A percentile compares a stretch with the other conserved stretches of the same genome.
Evolutionary conservation across 2,113 vertebrate genomes (phyloP).

Genomic region (Equus przewalskii): DNA sequence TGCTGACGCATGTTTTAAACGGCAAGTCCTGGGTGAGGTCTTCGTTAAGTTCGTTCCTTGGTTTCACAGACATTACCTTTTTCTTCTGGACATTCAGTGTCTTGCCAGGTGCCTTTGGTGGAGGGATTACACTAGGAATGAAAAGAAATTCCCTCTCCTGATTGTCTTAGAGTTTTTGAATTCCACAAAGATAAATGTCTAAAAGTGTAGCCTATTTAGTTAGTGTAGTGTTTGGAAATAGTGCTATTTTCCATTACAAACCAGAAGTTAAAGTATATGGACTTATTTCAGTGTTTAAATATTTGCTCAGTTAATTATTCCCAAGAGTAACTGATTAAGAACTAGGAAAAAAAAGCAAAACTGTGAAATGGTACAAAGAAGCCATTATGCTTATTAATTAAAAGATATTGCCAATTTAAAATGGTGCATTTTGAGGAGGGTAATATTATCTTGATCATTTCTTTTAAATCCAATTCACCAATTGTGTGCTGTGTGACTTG

Average conservation of each 20-base stretch:
- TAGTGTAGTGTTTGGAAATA: background rate
- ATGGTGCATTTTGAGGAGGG: background rate
- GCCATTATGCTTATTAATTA: background rate
- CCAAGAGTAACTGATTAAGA: background rate
- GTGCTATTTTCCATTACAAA: background rate
- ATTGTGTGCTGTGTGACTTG: background rate
- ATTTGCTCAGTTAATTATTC: background rate
- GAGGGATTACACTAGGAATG: background rate
- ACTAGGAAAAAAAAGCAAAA: too few species aligned
- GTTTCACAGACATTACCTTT: background rate
- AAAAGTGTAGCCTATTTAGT: background rate
- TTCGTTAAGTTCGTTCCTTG: background rate
- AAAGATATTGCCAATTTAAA: background rate
- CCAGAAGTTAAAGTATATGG: background rate
- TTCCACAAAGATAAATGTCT: background rate
- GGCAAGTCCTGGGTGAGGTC: background rate
- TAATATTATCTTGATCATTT: background rate
- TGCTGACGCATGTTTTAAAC: background rate
- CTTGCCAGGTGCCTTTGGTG: background rate
- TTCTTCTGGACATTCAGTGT: background rate
- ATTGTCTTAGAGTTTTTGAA: background rate
- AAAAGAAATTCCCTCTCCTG: background rate
- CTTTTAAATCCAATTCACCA: background rate
- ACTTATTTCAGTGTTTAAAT: background rate
- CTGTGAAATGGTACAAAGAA: background rate